Base-by-base conservation (phyloP, 2,797 vertebrate genomes). In the Pangasius djambal region DNA sequence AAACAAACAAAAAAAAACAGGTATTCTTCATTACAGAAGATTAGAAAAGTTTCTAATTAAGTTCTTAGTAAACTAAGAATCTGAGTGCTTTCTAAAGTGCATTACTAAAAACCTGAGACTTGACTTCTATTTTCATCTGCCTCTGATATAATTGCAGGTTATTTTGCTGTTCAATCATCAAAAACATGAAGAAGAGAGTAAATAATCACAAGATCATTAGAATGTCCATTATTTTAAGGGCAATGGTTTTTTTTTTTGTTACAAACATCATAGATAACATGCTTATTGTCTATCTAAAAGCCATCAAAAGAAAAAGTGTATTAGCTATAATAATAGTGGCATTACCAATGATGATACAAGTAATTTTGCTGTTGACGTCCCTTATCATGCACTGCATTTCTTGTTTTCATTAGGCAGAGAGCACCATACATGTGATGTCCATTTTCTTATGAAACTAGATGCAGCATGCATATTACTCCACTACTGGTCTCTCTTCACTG, bases 311-410 rank as follows among this genome's bases (percentile, higher is more conserved):
- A 59, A 59, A 8, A 82, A 59, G 20, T 37, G 20, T 2, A 59
- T 82, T 61, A 82, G 31, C 18, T 40, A 40, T 25, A 82, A 59
- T 40, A 82, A 59, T 25, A 3, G 4, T 82, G 12, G 34, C 10
- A 82, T 82, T 59, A 82, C 1, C 79, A 63, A 7, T 61, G 34
- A 25, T 81, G 28, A 57, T 74, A 81, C 61, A 75, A 50, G 70
- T 81, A 50, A 89, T 89, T 88, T 87, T 72, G 57, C n/a, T 77
- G 59, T 83, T 92, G 79, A 90, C 55, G 55, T 91, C 77, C 63
- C 67, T 69, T 72, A 83, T 83, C 85, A 77, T 72, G 37, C 72
- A 57, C 81, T 87, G 78, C 20, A 82, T 86, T 88, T 40, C 81
- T 70, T 88, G 69, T 87, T 87, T 72, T 86, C 77, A 79, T 90